These are phyloP conservation scores for Clytia hemisphaerica DNA, from an alignment of 30 jellyfish, hydroid and myxozoan species.

Conservation along the genomic window DNA sequence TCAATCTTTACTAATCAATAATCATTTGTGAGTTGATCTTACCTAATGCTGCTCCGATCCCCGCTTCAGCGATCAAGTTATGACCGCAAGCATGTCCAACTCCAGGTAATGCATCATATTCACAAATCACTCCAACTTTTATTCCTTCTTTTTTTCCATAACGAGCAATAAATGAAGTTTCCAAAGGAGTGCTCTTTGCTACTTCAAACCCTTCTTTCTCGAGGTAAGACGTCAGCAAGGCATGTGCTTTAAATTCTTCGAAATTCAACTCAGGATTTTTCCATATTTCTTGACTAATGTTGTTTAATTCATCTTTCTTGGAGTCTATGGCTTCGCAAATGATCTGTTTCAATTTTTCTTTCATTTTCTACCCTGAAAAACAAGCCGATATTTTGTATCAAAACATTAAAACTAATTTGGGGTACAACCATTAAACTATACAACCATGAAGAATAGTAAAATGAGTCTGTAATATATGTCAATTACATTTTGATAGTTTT, in stretches of 20 bases:
- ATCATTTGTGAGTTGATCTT: too few species aligned
- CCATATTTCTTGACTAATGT: constrained; percentile 66
- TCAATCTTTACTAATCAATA: too few species aligned
- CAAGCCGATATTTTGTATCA: too few species aligned
- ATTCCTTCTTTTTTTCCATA: constrained; percentile 63
- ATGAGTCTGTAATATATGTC: too few species aligned
- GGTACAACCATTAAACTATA: too few species aligned
- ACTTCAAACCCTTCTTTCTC: constrained; percentile 80
- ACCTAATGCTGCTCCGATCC: constrained; percentile 90
- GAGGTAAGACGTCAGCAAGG: constrained; percentile 35
- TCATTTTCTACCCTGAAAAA: not conserved
- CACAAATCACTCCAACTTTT: constrained; percentile 66
- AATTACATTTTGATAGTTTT: too few species aligned
- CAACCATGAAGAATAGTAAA: too few species aligned
- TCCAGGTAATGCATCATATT: constrained; percentile 97
- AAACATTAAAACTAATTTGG: too few species aligned
- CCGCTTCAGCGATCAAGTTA: constrained; percentile 84
- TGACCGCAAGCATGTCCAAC: constrained; percentile 99
- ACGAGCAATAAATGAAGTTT: constrained; percentile 76
- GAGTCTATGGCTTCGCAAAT: constrained; percentile 40
- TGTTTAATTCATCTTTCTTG: constrained; percentile 29
- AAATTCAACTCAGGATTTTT: constrained; percentile 66
- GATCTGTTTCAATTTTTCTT: constrained; percentile 26
- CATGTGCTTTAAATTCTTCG: constrained; percentile 71
- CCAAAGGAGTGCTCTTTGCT: constrained; percentile 51